Evolutionary conservation across 2,797 vertebrate species (phyloP).

Genomic region (Micromesistius poutassou): DNA sequence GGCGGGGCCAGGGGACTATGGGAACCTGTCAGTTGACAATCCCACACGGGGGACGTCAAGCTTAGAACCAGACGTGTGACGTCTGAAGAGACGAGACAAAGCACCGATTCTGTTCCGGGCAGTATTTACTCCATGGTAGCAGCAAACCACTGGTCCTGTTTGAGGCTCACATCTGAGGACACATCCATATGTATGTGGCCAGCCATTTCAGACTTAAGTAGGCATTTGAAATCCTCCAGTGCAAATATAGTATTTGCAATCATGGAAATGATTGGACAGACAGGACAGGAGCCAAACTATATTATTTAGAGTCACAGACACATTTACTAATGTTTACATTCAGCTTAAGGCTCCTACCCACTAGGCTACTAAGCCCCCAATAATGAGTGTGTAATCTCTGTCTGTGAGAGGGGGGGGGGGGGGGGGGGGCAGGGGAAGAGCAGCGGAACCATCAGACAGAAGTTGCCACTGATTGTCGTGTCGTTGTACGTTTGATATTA

Average conservation of each 20-base stretch:
- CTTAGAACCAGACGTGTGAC: neutral
- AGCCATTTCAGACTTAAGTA: neutral
- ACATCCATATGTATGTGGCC: neutral
- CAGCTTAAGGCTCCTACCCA: neutral
- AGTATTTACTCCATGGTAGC: neutral
- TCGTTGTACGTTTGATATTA: too few species aligned
- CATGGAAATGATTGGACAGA: neutral
- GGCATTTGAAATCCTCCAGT: neutral
- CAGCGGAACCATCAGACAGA: too few species aligned
- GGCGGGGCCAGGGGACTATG: neutral
- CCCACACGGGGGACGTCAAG: neutral
- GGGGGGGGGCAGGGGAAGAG: too few species aligned
- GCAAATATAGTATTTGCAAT: neutral
- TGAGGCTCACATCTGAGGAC: neutral
- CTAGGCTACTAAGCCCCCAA: too few species aligned
- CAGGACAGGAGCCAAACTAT: neutral
- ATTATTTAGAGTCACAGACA: neutral
- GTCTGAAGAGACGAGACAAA: too few species aligned
- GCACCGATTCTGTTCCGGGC: too few species aligned
- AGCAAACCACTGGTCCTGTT: neutral
- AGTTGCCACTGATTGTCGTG: too few species aligned
- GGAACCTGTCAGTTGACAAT: neutral
- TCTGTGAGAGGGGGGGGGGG: too few species aligned
- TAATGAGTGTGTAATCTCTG: too few species aligned
- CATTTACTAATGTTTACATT: neutral